Evolutionary conservation across 2,113 vertebrate genomes (phyloP).

Genomic region (Pachycephala philippinensis): DNA sequence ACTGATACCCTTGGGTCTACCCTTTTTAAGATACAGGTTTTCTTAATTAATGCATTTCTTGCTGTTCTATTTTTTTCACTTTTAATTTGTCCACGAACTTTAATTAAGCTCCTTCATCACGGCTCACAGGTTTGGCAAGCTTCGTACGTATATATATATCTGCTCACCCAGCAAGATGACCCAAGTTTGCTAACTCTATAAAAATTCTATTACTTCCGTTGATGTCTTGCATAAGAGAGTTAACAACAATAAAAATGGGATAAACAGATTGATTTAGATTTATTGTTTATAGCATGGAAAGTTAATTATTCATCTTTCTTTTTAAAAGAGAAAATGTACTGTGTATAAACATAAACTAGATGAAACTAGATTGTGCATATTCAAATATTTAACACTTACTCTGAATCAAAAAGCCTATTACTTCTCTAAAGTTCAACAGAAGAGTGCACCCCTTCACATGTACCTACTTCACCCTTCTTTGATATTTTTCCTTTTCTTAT

Average conservation of each 20-base stretch:
- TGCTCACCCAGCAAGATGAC: slow-evolving; percentile 15
- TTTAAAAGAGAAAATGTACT: background rate
- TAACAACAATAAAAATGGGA: background rate
- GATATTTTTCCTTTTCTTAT: background rate
- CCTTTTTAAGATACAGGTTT: slow-evolving; percentile 38
- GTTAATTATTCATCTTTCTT: background rate
- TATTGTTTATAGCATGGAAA: background rate
- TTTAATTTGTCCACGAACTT: slow-evolving; percentile 50
- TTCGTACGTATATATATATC: background rate
- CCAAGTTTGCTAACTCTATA: background rate
- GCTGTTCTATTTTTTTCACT: background rate
- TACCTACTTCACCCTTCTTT: background rate
- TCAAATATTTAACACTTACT: background rate
- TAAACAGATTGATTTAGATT: background rate
- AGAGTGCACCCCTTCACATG: background rate
- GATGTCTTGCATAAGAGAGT: background rate
- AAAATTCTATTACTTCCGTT: background rate
- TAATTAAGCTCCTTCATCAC: slow-evolving; percentile 61
- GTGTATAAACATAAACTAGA: background rate
- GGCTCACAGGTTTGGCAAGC: slow-evolving; percentile 32
- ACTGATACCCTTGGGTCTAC: slow-evolving; percentile 1
- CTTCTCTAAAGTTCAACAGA: background rate
- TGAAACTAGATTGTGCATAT: background rate
- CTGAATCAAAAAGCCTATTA: background rate
- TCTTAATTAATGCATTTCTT: slow-evolving; percentile 50